These are phyloP conservation scores for Cairina moschata DNA, from an alignment of 2,113 vertebrate genomes.

Conservation along the genomic window DNA sequence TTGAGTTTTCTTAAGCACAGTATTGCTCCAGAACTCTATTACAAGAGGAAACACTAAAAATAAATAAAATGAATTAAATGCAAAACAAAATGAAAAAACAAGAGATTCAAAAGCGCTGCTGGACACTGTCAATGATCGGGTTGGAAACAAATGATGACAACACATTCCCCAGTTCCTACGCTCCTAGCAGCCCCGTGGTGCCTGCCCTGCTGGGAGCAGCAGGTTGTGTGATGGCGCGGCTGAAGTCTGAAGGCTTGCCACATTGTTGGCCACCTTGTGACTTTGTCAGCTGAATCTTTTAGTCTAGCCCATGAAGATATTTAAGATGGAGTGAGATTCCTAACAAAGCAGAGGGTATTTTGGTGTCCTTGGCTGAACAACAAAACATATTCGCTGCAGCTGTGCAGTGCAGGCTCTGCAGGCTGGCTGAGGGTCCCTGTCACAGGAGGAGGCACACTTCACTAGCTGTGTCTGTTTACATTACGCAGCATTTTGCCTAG, in stretches of 20 bases:
- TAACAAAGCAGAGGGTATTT: background rate
- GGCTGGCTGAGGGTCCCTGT: background rate
- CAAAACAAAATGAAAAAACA: background rate
- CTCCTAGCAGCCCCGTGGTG: background rate
- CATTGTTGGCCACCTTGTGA: background rate
- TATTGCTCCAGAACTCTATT: background rate
- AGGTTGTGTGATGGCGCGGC: accelerated
- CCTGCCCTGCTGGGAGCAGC: background rate
- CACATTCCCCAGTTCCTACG: accelerated
- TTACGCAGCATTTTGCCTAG: background rate
- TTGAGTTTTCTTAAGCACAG: background rate
- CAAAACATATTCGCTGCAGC: background rate
- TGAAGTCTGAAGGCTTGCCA: too few relatives aligned
- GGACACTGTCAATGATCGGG: background rate
- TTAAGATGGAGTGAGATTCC: background rate
- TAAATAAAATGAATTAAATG: background rate
- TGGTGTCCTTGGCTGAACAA: background rate
- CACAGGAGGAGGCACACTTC: background rate
- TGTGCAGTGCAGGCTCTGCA: background rate
- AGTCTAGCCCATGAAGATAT: background rate
- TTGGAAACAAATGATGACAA: background rate
- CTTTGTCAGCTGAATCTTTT: background rate
- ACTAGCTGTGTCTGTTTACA: background rate
- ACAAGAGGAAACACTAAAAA: background rate
- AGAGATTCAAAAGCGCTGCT: background rate